Evolutionary conservation across 1,140 invertebrate species (phyloP), one percentile per base, ranked within the genome.

Genomic region (Leptopilina clavipes): DNA sequence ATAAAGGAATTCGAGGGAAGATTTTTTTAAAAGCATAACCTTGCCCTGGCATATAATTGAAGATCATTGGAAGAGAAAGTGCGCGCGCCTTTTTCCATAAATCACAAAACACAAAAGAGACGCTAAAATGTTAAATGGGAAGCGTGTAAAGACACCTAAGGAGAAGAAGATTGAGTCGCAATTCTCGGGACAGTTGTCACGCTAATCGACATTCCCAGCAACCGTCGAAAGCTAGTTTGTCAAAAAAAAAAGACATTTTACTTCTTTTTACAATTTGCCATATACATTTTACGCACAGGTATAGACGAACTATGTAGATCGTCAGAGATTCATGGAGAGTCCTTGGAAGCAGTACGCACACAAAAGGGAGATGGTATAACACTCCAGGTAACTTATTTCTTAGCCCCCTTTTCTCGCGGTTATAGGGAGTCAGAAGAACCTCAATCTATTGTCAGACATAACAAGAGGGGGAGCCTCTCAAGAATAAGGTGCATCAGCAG

Each of bases 401-500:
- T 3, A 19, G 59, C 14, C 25, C 12, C 25, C 14, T 40, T 40
- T 31, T 31, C 25, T 25, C 59, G 59, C 59, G 59, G 59, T 65
- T 65, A 31, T 22, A 65, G 25, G 59, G 59, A 31, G 12, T 31
- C 25, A 22, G 59, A 65, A 31, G 25, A 65, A 10, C 22, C 25
- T 65, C 59, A 8, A 65, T 65, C 59, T 65, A 59, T 59, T 59
- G 19, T 59, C 11, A 9, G 17, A 17, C 14, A 6, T 25, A 31
- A 31, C 59, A 31, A 6, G n/a, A 19, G 19, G 25, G 19, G 14
- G 25, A 25, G 37, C 6, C 59, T 65, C 59, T 65, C 12, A 31
- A 65, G 22, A 31, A 22, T 31, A 65, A 65, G 59, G 59, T 65
- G 59, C 59, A 65, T 65, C 59, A 65, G 59, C 59, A 65, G 59